Evolutionary conservation across 1,140 invertebrate genomes (phyloP).

Genomic region (Marisa cornuarietis): DNA sequence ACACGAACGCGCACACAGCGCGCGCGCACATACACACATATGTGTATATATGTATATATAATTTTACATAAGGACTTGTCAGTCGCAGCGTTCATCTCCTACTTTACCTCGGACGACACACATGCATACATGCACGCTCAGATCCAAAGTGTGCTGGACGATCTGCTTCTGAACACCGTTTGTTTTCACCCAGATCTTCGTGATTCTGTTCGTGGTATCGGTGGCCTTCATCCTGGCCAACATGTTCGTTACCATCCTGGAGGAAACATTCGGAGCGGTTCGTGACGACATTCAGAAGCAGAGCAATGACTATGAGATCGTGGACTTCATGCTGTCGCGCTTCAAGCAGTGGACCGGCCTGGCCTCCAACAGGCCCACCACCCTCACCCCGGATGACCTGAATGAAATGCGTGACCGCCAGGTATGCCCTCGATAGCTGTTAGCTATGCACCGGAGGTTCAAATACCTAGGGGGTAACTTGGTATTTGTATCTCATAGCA

Average conservation of each 20-base stretch:
- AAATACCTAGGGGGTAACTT: too few species aligned
- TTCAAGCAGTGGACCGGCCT: conserved; percentile 48
- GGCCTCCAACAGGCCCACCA: conserved; percentile 22
- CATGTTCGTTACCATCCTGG: conserved; percentile 72
- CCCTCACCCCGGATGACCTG: conserved; percentile 25
- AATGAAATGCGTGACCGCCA: background rate
- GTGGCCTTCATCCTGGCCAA: conserved; percentile 71
- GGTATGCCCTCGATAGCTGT: too few species aligned
- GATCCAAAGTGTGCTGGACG: too few species aligned
- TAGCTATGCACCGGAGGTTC: too few species aligned
- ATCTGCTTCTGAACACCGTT: background rate
- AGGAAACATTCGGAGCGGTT: conserved; percentile 68
- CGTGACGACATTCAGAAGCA: conserved; percentile 71
- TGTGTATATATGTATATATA: too few species aligned
- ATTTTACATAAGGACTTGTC: too few species aligned
- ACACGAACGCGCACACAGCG: too few species aligned
- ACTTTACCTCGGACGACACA: too few species aligned
- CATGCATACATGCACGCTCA: too few species aligned
- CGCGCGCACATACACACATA: too few species aligned
- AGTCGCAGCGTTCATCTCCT: too few species aligned
- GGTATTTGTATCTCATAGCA: too few species aligned
- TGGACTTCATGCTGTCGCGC: conserved; percentile 69
- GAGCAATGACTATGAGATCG: conserved; percentile 74
- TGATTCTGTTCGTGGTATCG: conserved; percentile 69
- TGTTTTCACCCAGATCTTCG: conserved; percentile 60